Evolutionary conservation across 2,113 vertebrate genomes (phyloP), one percentile per base, ranked within the genome.

Genomic region (Myanophis thanlyinensis): DNA sequence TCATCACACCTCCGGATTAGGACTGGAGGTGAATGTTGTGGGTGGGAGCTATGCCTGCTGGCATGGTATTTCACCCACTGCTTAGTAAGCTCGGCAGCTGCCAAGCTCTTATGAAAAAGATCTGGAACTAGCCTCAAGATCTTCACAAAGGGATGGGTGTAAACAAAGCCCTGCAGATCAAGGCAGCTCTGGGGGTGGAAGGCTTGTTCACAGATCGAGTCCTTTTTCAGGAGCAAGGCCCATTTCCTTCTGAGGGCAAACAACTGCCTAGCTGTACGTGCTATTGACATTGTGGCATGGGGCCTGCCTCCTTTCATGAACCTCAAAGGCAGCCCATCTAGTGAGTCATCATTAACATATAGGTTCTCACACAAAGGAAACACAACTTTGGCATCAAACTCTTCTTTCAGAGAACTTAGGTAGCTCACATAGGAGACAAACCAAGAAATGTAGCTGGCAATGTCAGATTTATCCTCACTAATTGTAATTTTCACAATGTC

Each of bases 331-430:
- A 0, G 0, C 0, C 11, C 47, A 1, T 85, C 85, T 27, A 3
- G 7, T 0, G 0, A 9, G 20, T 97, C 95, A 48, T 97, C 93
- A 0, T 97, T 96, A 35, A 91, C 35, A 6, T 97, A 93, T 35
- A 97, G 87, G 47, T 96, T 93, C 85, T 97, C 94, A 0, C 96
- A 97, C 90, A 97, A 91, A 30, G 94, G 96, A 47, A 96, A 51
- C 59, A 97, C 94, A 51, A 97, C 94, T 5, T 93, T 95, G 49
- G 93, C 7, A 0, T 97, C 93, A 0, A 96, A 97, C 13, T 30
- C 93, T 49, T 96, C 93, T 92, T 97, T 97, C 87, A 97, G 91
- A 0, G 2, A 1, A 0, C 85, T 51, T 27, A 97, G 94, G 73
- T 96, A 94, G 56, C 92, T 91, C 80, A 97, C 87, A 27, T 97